Evolutionary conservation across 1,140 invertebrate genomes (phyloP).

Genomic region (Mizuhopecten yessoensis): DNA sequence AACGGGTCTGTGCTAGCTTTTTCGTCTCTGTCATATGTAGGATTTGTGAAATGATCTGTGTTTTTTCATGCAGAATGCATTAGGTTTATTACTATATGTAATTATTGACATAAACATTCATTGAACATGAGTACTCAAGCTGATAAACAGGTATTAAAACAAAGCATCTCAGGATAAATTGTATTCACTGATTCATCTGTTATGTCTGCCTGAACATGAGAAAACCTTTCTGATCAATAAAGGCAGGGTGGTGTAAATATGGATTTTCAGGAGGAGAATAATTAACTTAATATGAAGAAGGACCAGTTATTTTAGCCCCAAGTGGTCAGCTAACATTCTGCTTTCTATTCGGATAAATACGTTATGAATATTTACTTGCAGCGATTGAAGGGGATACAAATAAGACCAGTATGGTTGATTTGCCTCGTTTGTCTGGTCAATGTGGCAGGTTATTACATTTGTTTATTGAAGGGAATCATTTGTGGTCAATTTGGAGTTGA

Average conservation of each 20-base stretch:
- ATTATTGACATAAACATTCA: not conserved
- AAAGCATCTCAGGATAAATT: not conserved
- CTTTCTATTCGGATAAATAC: not conserved
- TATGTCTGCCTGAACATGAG: not conserved
- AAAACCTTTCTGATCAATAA: not conserved
- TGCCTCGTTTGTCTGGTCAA: constrained; percentile 26
- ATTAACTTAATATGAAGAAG: constrained; percentile 14
- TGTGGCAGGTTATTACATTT: constrained; percentile 21
- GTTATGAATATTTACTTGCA: constrained; percentile 39
- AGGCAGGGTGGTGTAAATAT: not conserved
- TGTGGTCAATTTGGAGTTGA: constrained; percentile 26
- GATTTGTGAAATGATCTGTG: no score
- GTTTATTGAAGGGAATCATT: constrained; percentile 15
- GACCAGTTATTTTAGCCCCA: constrained; percentile 37
- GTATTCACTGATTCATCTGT: not conserved
- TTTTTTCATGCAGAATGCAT: no score
- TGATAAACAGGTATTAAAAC: not conserved
- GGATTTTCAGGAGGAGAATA: constrained; percentile 31
- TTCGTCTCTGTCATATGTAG: no score
- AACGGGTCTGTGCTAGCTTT: no score
- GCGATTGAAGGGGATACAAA: not conserved
- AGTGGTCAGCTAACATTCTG: constrained; percentile 37
- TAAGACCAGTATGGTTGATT: not conserved
- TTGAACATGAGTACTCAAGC: no score
- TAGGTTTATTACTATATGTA: no score